phyloP scores from a whole-genome alignment of 2,113 vertebrate species.

The Hyperoodon ampullatus region DNA sequence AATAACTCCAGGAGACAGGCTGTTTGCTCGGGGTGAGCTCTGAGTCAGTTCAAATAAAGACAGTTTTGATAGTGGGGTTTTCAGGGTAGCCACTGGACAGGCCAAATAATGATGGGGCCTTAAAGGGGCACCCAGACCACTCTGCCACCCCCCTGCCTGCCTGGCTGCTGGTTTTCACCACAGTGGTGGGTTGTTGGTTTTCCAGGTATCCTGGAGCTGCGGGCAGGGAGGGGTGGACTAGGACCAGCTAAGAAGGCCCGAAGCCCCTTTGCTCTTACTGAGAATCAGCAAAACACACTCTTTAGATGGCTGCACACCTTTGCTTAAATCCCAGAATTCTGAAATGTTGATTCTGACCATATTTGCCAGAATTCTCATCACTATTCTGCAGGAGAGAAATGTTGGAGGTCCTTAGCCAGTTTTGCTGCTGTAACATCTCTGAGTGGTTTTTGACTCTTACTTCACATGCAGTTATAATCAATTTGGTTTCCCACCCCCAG shows the following conservation, averaged over 20 bases:
- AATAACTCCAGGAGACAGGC: not conserved
- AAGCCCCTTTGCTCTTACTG: not conserved
- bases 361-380: not conserved
- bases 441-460: not conserved
- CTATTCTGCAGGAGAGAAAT: not conserved
- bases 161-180: not conserved
- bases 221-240: not conserved
- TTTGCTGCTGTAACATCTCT: not conserved
- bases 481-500: not conserved
- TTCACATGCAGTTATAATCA: not conserved
- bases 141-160: not conserved
- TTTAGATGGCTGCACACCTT: not conserved
- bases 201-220: not conserved
- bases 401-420: not conserved
- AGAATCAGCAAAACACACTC: not conserved
- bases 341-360: constrained; percentile 2
- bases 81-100: not conserved
- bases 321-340: constrained; percentile 25
- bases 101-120: not conserved
- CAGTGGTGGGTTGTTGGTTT: not conserved
- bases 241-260: not conserved
- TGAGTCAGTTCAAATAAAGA: not conserved
- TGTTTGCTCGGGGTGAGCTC: not conserved
- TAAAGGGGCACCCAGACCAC: not conserved
- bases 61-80: not conserved